These are phyloP conservation scores for Capromys pilorides DNA, from an alignment of 2,797 vertebrate species.

Conservation along the genomic window DNA sequence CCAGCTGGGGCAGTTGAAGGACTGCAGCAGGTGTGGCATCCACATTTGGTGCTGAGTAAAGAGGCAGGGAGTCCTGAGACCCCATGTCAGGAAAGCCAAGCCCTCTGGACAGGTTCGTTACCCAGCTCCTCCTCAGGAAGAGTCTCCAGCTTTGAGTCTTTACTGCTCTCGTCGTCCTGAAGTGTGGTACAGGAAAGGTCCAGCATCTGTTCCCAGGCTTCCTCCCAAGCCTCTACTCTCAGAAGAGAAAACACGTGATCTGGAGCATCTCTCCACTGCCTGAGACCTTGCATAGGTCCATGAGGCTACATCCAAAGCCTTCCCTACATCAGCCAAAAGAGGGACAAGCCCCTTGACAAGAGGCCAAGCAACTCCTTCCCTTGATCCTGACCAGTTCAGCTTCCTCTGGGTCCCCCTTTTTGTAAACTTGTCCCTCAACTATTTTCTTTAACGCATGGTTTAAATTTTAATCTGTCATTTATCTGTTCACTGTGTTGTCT, in stretches of 20 bases:
- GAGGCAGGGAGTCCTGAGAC: neutral
- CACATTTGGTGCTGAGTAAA: neutral
- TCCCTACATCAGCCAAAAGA: neutral
- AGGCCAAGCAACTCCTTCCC: neutral
- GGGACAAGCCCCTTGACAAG: neutral
- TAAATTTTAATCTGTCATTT: neutral
- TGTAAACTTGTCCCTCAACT: neutral
- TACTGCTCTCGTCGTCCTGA: neutral
- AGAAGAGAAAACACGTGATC: neutral
- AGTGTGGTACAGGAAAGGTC: accelerated
- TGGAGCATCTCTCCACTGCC: neutral
- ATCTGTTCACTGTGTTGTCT: neutral
- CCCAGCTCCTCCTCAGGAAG: neutral
- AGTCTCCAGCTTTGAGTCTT: neutral
- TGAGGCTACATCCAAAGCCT: neutral
- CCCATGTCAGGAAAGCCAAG: neutral
- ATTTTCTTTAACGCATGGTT: neutral
- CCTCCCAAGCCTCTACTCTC: neutral
- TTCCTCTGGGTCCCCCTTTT: neutral
- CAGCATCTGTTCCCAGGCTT: neutral
- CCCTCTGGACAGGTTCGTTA: accelerated
- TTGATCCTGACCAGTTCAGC: neutral
- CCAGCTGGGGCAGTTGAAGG: neutral
- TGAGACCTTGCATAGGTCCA: neutral
- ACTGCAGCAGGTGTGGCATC: neutral